A percentile compares a stretch with the other conserved stretches of the same genome.
These are phyloP conservation scores for Amphiprion clarkii DNA, from an alignment of 2,797 vertebrate species.

Conservation along the genomic window DNA sequence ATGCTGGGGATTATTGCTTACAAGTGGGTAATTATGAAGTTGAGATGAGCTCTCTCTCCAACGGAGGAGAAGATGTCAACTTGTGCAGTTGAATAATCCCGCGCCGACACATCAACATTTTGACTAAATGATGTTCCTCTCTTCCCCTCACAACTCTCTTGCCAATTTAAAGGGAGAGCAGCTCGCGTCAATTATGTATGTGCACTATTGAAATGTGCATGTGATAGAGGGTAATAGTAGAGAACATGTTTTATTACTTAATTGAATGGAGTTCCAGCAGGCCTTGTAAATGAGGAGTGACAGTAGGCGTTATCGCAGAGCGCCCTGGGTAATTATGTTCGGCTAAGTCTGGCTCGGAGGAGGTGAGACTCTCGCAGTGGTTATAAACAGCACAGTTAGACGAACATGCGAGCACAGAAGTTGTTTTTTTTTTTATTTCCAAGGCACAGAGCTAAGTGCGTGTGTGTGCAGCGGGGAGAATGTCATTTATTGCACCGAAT, in stretches of 20 bases:
- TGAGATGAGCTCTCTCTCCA: not conserved
- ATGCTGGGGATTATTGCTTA: constrained; percentile 26
- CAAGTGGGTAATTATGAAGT: constrained; percentile 8
- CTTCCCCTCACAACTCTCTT: constrained; percentile 57
- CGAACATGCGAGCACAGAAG: constrained; percentile 21
- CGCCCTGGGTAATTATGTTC: constrained; percentile 78
- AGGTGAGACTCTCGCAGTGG: constrained; percentile 66
- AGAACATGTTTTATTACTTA: constrained; percentile 80
- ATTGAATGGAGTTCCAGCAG: constrained; percentile 80
- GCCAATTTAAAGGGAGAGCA: constrained; percentile 68
- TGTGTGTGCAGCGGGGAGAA: constrained; percentile 26
- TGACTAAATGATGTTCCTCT: constrained; percentile 58
- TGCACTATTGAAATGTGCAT: constrained; percentile 70
- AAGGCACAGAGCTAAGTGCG: constrained; percentile 1
- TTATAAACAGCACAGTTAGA: constrained; percentile 63
- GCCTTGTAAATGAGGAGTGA: constrained; percentile 82
- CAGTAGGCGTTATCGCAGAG: constrained; percentile 77
- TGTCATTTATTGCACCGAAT: constrained; percentile 52
- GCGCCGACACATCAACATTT: constrained; percentile 49
- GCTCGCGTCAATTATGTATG: constrained; percentile 72
- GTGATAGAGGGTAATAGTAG: constrained; percentile 73
- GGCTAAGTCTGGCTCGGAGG: constrained; percentile 69
- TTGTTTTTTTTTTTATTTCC: constrained; percentile 47
- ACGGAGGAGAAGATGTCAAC: constrained; percentile 32
- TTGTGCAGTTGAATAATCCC: constrained; percentile 27